Conservation (phyloP, 1,140 invertebrate species). For the Reticulitermes speratus region DNA sequence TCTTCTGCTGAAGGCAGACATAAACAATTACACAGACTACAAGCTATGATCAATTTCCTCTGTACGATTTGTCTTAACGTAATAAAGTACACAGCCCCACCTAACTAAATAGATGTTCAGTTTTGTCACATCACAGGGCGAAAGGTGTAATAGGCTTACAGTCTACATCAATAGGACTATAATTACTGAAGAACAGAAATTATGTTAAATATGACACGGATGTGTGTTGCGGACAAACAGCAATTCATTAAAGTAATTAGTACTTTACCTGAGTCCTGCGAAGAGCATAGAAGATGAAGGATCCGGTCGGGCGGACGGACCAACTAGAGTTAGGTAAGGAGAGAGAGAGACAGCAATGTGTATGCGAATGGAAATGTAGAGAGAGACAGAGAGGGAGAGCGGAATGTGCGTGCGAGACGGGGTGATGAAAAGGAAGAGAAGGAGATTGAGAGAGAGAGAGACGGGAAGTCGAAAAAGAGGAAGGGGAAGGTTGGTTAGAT, state of each 20-base stretch:
- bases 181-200: too few species aligned
- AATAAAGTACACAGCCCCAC: too few species aligned
- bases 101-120: too few species aligned
- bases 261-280: slow-evolving; percentile 28
- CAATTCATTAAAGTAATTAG: background rate
- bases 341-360: background rate
- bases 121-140: too few species aligned
- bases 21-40: too few species aligned
- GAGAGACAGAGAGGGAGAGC: background rate
- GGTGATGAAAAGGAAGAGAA: background rate
- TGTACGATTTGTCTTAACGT: too few species aligned
- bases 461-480: background rate
- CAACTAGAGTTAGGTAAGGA: background rate
- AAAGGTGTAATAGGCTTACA: too few species aligned
- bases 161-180: too few species aligned
- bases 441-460: background rate
- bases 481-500: background rate
- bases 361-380: background rate
- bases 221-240: too few species aligned
- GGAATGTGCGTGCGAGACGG: background rate
- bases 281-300: slow-evolving; percentile 25
- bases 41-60: too few species aligned
- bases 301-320: background rate
- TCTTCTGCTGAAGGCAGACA: too few species aligned
- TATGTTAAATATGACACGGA: too few species aligned